Base-by-base conservation (phyloP, 1,140 invertebrate genomes). In the Drosophila willistoni region DNA sequence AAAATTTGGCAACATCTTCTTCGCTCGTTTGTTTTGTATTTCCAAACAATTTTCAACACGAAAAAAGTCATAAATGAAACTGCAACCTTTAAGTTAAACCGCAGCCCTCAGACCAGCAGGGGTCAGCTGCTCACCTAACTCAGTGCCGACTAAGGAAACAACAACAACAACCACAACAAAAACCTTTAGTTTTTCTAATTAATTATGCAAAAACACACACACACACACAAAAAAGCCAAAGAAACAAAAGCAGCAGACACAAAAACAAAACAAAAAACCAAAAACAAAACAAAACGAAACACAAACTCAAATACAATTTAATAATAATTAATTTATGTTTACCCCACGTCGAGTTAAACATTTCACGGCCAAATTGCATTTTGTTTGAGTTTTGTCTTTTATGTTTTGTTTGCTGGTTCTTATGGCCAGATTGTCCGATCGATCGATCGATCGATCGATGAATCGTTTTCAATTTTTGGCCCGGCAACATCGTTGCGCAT, bases 301-400 rank as follows among this genome's bases (percentile, higher is more conserved):
- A 79, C 65, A 44, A 57, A 79, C 57, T 75, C 56, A 72, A 54
- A 77, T 77, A 77, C 74, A 74, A 74, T 78, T 68, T 68, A 76
- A 86, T 72, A 79, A 75, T 79, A 80, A 86, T 83, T 89, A 87
- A 87, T 89, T 87, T 83, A 87, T 89, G 79, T 87, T 78, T 79
- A 69, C 69, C 87, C 67, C 69, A 82, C 83, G 82, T 77, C 19
- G 44, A 17, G 44, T 22, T 22, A 7, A 17, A 7, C 4, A 73
- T 86, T 89, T 87, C 83, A 87, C 70, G 84, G 83, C 68, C 84
- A 89, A 77, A 89, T 89, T 85, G 83, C 82, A 85, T 85, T 85
- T 64, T 75, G 68, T 64, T 63, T 33, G 33, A 10, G 56, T 25
- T 64, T 34, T 63, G 64, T 55, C 19, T 13, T 41, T 73, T 70